phyloP scores from a whole-genome alignment of 2,888 invertebrate species.

The Aporophyla lueneburgensis region DNA sequence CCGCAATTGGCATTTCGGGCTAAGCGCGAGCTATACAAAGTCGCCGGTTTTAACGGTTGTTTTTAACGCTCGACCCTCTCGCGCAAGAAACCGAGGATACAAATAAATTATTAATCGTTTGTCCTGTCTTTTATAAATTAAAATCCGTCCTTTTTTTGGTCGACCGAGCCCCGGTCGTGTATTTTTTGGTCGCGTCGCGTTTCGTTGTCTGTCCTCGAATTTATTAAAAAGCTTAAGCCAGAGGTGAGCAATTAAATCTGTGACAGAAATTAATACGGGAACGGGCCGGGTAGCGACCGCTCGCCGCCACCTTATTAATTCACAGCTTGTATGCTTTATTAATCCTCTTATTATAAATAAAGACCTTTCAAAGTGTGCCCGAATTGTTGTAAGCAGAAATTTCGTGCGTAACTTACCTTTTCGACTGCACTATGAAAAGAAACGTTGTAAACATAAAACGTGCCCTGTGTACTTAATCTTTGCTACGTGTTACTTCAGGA shows the following conservation, averaged over 20 bases:
- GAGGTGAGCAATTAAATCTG: constrained; percentile 89
- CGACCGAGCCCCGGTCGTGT: constrained; percentile 79
- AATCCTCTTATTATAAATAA: constrained; percentile 80
- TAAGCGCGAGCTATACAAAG: constrained; percentile 90
- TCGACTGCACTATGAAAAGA: constrained; percentile 49
- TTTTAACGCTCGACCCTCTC: constrained; percentile 89
- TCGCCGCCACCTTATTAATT: constrained; percentile 80
- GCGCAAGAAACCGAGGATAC: constrained; percentile 89
- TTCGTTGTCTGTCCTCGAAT: constrained; percentile 88
- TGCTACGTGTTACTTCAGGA: constrained; percentile 51
- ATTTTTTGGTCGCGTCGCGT: constrained; percentile 87
- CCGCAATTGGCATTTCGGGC: constrained; percentile 91
- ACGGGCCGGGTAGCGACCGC: constrained; percentile 79
- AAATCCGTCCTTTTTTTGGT: constrained; percentile 89
- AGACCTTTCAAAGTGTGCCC: constrained; percentile 64
- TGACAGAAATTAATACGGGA: constrained; percentile 89
- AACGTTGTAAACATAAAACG: constrained; percentile 51
- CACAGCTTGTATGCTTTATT: constrained; percentile 82
- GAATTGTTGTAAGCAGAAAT: constrained; percentile 47
- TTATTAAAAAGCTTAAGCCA: constrained; percentile 89
- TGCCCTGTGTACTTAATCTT: constrained; percentile 49
- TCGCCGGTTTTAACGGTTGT: constrained; percentile 90
- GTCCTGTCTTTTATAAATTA: constrained; percentile 91
- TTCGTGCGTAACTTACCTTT: constrained; percentile 50
- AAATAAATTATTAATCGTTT: constrained; percentile 91